Percentiles rank a stretch among this genome's conserved stretches.
Conservation (phyloP, 2,113 vertebrate genomes). For the Heterotis niloticus region DNA sequence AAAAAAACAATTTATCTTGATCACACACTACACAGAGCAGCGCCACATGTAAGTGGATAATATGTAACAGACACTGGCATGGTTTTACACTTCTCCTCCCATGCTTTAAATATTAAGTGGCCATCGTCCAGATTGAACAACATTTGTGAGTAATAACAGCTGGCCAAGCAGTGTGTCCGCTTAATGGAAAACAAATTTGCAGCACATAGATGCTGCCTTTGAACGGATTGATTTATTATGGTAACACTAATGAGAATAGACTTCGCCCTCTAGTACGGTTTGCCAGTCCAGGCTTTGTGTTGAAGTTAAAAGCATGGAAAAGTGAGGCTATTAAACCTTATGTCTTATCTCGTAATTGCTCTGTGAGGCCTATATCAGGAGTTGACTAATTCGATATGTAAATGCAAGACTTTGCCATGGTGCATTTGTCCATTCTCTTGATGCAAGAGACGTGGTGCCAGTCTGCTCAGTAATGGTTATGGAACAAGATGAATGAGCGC, state of each 20-base stretch:
- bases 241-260: not conserved
- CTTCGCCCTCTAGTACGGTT: not conserved
- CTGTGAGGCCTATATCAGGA: not conserved
- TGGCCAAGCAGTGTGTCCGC: not conserved
- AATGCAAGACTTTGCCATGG: not conserved
- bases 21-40: not conserved
- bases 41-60: not conserved
- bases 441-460: not conserved
- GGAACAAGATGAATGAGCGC: not conserved
- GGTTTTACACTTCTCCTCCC: not conserved
- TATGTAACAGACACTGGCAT: not conserved
- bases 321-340: not conserved
- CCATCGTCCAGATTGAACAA: not conserved
- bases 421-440: not conserved
- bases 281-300: not conserved
- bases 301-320: slow-evolving; percentile 6
- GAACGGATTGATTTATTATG: not conserved
- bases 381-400: not conserved
- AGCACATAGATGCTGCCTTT: not conserved
- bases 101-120: not conserved
- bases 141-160: not conserved
- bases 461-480: not conserved
- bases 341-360: slow-evolving; percentile 25
- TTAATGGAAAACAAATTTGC: slow-evolving; percentile 17
- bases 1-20: not conserved